Conservation (phyloP, 1,140 invertebrate genomes). For the Aphelenchoides besseyi region DNA sequence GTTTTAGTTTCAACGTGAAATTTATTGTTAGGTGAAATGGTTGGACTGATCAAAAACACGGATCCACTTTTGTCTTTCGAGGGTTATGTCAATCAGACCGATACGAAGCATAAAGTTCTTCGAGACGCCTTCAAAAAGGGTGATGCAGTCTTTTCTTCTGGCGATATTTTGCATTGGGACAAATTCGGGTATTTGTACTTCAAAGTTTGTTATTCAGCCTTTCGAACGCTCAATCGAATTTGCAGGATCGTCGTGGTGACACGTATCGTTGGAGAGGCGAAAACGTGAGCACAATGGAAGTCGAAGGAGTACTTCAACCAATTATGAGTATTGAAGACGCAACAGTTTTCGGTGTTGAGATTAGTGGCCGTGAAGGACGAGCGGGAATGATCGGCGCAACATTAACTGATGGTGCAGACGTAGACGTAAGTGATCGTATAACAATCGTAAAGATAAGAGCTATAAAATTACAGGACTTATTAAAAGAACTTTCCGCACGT, state of each 20-base stretch:
- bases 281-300: constrained; percentile 95
- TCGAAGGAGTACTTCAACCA: constrained; percentile 86
- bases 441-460: not conserved
- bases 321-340: constrained; percentile 81
- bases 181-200: constrained; percentile 90
- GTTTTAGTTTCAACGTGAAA: not conserved
- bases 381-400: constrained; percentile 90
- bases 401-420: constrained; percentile 37
- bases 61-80: constrained; percentile 68
- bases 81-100: constrained; percentile 83
- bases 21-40: constrained; percentile 63
- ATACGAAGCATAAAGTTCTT: constrained; percentile 86
- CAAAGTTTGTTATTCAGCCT: constrained; percentile 64
- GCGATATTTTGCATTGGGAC: constrained; percentile 76
- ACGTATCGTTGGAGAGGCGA: constrained; percentile 89
- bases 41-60: constrained; percentile 83
- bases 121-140: constrained; percentile 81
- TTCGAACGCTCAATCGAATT: constrained; percentile 9
- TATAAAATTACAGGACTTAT: constrained; percentile 33
- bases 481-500: constrained; percentile 27
- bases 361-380: constrained; percentile 75
- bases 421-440: constrained; percentile 33
- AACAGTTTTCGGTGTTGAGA: constrained; percentile 87
- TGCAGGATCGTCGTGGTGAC: constrained; percentile 82
- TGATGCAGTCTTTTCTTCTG: constrained; percentile 84